A percentile compares a stretch with the other conserved stretches of the same genome.
These are phyloP conservation scores for Stenopsyche tienmushanensis DNA, from an alignment of 1,140 invertebrate species.

Conservation along the genomic window DNA sequence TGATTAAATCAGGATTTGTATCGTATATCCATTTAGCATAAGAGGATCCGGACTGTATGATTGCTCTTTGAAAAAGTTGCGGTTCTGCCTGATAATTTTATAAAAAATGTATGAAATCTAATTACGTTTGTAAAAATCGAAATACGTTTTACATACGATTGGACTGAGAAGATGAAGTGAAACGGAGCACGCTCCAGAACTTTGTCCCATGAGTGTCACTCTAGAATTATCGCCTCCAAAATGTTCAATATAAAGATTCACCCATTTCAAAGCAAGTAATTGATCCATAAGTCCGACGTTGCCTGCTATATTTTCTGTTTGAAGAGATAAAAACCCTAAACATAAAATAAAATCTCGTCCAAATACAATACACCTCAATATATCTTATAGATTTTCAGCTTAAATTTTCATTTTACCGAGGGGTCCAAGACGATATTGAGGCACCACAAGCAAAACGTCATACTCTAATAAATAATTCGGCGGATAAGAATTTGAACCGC, in stretches of 20 bases:
- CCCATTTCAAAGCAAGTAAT: conserved; percentile 36
- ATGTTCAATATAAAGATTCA: conserved; percentile 35
- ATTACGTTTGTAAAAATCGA: not conserved
- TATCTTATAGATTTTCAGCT: not conserved
- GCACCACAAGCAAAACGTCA: conserved; percentile 18
- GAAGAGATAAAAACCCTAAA: conserved; percentile 22
- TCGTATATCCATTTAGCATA: conserved; percentile 17
- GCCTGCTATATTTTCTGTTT: conserved; percentile 25
- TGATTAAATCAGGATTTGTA: conserved; percentile 2
- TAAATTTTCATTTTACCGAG: conserved; percentile 15
- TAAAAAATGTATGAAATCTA: not conserved
- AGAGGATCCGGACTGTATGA: conserved; percentile 29
- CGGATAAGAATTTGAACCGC: not conserved
- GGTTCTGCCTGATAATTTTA: not conserved
- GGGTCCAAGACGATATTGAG: conserved; percentile 20
- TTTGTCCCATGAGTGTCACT: conserved; percentile 39
- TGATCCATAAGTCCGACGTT: conserved; percentile 41
- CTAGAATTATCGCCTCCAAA: conserved; percentile 38
- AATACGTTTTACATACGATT: conserved; percentile 9
- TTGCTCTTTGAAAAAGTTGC: conserved; percentile 32
- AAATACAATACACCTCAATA: not conserved
- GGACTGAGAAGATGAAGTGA: conserved; percentile 46
- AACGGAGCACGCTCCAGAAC: conserved; percentile 38
- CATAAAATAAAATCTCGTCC: not conserved
- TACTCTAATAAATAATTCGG: conserved; percentile 26